phyloP scores from a whole-genome alignment of 2,113 vertebrate genomes.

The Empidonax traillii region DNA sequence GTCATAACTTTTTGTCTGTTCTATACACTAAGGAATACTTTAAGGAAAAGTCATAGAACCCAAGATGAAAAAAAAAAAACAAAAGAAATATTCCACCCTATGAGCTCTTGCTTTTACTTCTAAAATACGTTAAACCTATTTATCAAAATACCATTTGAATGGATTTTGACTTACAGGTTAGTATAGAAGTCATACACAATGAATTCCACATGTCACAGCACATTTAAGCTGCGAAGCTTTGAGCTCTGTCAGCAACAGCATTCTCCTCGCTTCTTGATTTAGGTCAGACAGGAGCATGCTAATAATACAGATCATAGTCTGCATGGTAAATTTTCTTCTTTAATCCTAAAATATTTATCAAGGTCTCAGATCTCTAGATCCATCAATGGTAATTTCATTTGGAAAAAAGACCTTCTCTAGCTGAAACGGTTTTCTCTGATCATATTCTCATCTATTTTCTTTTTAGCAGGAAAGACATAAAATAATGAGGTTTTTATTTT shows the following conservation, averaged over 20 bases:
- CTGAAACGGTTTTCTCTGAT: background rate
- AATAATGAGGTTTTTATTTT: background rate
- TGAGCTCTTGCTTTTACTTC: background rate
- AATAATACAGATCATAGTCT: slow-evolving; percentile 22
- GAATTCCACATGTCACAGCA: background rate
- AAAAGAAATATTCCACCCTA: background rate
- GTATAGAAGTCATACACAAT: background rate
- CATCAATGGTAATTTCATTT: background rate
- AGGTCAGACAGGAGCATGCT: slow-evolving; percentile 45
- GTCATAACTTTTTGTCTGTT: background rate
- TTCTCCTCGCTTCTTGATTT: background rate
- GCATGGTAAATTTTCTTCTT: slow-evolving; percentile 25
- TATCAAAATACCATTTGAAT: background rate
- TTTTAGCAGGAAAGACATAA: background rate
- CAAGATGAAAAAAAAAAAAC: background rate
- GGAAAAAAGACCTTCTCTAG: background rate
- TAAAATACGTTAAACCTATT: background rate
- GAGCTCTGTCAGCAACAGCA: background rate
- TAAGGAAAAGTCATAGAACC: background rate
- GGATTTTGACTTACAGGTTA: background rate
- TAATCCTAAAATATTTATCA: slow-evolving; percentile 45
- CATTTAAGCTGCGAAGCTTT: background rate
- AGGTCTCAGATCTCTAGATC: background rate
- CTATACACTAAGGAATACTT: background rate
- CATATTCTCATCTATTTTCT: background rate